Evolutionary conservation across 2,888 invertebrate species (phyloP).

Genomic region (Ametastegia equiseti): DNA sequence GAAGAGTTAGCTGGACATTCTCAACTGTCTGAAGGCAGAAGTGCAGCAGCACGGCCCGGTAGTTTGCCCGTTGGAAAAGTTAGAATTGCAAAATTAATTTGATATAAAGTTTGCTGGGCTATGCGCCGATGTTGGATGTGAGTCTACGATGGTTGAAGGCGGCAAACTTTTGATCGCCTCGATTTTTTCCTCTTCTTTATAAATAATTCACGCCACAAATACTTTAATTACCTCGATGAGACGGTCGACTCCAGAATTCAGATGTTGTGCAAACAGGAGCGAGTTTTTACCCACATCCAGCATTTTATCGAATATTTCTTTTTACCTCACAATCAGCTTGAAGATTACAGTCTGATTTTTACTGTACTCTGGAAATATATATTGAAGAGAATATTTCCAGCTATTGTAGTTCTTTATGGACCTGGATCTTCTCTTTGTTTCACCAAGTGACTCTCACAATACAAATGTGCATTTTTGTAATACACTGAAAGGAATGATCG

Average conservation of each 20-base stretch:
- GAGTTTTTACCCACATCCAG: neutral
- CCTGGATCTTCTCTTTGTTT: no score
- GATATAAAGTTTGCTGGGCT: slow-evolving; percentile 59
- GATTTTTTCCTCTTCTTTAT: slow-evolving; percentile 57
- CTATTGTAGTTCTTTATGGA: no score
- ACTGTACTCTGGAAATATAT: neutral
- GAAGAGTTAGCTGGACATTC: slow-evolving; percentile 43
- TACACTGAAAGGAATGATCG: neutral
- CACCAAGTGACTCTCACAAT: no score
- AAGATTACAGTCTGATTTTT: neutral
- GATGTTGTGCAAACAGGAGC: neutral
- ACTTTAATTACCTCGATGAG: slow-evolving; percentile 63
- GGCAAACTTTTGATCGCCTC: slow-evolving; percentile 41
- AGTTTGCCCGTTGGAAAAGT: slow-evolving; percentile 56
- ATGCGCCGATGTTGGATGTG: slow-evolving; percentile 25
- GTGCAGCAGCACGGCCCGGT: slow-evolving; percentile 14
- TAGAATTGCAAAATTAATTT: slow-evolving; percentile 70
- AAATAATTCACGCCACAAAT: slow-evolving; percentile 67
- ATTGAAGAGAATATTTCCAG: no score
- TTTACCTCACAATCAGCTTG: neutral
- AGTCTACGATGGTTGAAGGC: slow-evolving; percentile 16
- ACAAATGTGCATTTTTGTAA: neutral
- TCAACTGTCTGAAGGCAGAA: slow-evolving; percentile 7
- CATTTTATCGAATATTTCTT: neutral
- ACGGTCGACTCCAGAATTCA: slow-evolving; percentile 3